phyloP scores from a whole-genome alignment of 1,140 invertebrate genomes.

The Trachelipus rathkii region DNA sequence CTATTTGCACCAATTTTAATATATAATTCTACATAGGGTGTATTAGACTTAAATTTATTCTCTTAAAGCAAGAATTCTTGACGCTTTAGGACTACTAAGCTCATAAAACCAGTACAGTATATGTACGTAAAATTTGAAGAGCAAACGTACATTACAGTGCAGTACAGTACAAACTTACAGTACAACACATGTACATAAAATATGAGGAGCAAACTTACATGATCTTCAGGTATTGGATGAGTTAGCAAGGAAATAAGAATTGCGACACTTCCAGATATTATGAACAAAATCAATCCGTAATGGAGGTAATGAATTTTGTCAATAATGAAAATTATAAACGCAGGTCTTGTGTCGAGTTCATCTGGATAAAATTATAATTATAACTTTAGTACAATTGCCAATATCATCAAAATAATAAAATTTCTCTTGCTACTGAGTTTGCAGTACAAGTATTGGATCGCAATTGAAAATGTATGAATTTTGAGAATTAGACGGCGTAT shows the following conservation, averaged over 20 bases:
- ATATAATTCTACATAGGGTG: no score
- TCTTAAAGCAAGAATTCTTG: no score
- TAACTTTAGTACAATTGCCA: not conserved
- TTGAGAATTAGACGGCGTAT: not conserved
- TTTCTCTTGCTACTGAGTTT: no score
- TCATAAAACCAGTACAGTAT: no score
- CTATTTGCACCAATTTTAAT: no score
- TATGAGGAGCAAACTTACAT: conserved; percentile 45
- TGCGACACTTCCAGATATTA: conserved; percentile 49
- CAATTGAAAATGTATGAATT: not conserved
- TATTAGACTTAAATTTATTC: no score
- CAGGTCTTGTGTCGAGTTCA: conserved; percentile 48
- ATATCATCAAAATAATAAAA: no score
- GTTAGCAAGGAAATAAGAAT: conserved; percentile 52
- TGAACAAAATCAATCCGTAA: conserved; percentile 53
- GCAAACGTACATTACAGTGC: conserved; percentile 49
- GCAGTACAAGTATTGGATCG: no score
- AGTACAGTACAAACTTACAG: no score
- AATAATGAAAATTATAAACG: conserved; percentile 49
- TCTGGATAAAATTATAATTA: not conserved
- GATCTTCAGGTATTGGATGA: conserved; percentile 49
- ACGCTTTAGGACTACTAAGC: no score
- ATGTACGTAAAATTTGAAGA: no score
- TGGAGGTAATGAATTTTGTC: conserved; percentile 56
- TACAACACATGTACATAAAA: no score